Base-by-base conservation (phyloP, 1,140 invertebrate genomes). In the Drosophila ambigua region DNA sequence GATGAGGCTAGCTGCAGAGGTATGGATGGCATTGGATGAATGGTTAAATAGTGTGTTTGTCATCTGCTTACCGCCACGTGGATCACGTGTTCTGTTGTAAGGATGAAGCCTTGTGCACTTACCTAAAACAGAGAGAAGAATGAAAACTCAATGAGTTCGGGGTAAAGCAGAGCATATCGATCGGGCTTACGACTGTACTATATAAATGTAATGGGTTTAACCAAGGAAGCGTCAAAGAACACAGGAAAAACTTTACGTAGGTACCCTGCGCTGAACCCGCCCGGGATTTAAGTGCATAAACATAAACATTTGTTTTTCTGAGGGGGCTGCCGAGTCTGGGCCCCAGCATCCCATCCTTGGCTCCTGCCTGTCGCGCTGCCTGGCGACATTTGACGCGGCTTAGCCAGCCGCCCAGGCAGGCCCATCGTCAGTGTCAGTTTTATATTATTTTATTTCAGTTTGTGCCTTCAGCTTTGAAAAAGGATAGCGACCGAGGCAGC, bases 1-100 rank as follows among this genome's bases (percentile, higher is more conserved):
- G 35, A 39, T 39, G 35, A 13, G 35, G 35, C 4, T 23, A 23
- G 7, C 5, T n/a, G 1, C 26, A 43, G 39, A 43, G 39, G 39
- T n/a, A 31, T 16, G 23, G 20, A 50, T 55, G 49, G 24, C 24
- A 44, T 20, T 52, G 35, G 35, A 11, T 43, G 15, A 13, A 48
- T 54, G 45, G 20, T 69, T 50, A 26, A 59, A 55, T 31, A 53
- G 45, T 69, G 75, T 46, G n/a, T 61, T 44, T 54, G 79, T 65
- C 72, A 79, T 65, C 72, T 79, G 80, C 80, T 84, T 84, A 84
- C 79, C 75, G 66, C 64, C 79, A 82, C 79, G 75, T 79, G 76
- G 28, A 67, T 68, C 59, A 83, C 79, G 72, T 83, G 75, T 79
- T 58, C 59, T 67, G 75, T 43, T 68, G 79, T 72, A 72, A 72